Evolutionary conservation across 2,888 invertebrate genomes (phyloP).

Genomic region (Cephalotes varians): DNA sequence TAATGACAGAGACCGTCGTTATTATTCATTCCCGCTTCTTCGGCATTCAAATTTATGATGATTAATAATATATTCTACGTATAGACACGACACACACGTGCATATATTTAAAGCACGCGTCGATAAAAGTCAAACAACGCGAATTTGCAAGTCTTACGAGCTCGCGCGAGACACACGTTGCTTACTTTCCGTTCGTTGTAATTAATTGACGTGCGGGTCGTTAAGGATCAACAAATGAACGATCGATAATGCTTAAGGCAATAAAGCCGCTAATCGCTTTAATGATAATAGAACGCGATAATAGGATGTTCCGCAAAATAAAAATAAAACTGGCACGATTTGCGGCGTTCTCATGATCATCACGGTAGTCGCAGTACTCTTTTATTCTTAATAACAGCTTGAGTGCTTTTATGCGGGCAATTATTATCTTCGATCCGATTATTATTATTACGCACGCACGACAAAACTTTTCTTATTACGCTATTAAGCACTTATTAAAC

Average conservation of each 20-base stretch:
- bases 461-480: too few relatives aligned
- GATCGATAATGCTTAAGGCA: neutral
- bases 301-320: neutral
- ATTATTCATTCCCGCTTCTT: neutral
- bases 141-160: constrained; percentile 21
- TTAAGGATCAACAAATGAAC: neutral
- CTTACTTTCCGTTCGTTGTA: neutral
- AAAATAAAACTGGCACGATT: neutral
- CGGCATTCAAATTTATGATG: constrained; percentile 31
- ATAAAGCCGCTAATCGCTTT: neutral
- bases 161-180: neutral
- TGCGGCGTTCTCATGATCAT: neutral
- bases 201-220: constrained; percentile 13
- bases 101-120: neutral
- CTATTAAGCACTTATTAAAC: neutral
- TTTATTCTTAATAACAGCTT: neutral
- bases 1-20: constrained; percentile 7
- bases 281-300: constrained; percentile 13
- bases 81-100: neutral
- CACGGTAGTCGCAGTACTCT: neutral
- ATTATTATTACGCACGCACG: neutral
- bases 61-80: constrained; percentile 32
- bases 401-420: neutral
- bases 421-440: neutral
- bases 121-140: neutral